phyloP scores from a whole-genome alignment of 1,140 invertebrate genomes.

The Formica exsecta region DNA sequence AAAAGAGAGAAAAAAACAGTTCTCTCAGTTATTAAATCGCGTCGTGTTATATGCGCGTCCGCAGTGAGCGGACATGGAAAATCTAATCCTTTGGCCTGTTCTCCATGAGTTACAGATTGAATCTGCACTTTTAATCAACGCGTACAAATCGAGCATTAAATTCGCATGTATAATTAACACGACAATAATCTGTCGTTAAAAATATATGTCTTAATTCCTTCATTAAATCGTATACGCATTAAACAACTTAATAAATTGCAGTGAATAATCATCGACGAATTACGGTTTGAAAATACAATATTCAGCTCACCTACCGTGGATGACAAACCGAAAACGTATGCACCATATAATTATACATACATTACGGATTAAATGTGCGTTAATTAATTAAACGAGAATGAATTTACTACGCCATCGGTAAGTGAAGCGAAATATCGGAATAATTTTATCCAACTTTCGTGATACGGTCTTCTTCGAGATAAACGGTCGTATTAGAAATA shows the following conservation, averaged over 20 bases:
- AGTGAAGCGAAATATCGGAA: neutral
- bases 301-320: slow-evolving; percentile 20
- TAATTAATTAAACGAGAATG: slow-evolving; percentile 56
- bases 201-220: slow-evolving; percentile 45
- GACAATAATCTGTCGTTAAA: neutral
- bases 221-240: slow-evolving; percentile 35
- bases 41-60: slow-evolving; percentile 20
- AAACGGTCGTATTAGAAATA: neutral
- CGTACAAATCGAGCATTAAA: slow-evolving; percentile 47
- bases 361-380: slow-evolving; percentile 40
- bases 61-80: neutral
- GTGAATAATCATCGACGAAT: neutral
- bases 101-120: slow-evolving; percentile 24
- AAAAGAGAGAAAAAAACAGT: neutral
- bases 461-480: neutral
- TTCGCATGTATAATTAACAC: slow-evolving; percentile 3
- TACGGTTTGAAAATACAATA: slow-evolving; percentile 32
- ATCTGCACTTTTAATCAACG: slow-evolving; percentile 43
- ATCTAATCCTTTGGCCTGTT: slow-evolving; percentile 9
- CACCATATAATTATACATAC: slow-evolving; percentile 37
- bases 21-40: slow-evolving; percentile 45
- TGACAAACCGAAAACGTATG: slow-evolving; percentile 37
- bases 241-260: slow-evolving; percentile 47
- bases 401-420: slow-evolving; percentile 21
- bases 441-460: neutral